Evolutionary conservation across 2,113 vertebrate species (phyloP).

Genomic region (Ailuropoda melanoleuca): DNA sequence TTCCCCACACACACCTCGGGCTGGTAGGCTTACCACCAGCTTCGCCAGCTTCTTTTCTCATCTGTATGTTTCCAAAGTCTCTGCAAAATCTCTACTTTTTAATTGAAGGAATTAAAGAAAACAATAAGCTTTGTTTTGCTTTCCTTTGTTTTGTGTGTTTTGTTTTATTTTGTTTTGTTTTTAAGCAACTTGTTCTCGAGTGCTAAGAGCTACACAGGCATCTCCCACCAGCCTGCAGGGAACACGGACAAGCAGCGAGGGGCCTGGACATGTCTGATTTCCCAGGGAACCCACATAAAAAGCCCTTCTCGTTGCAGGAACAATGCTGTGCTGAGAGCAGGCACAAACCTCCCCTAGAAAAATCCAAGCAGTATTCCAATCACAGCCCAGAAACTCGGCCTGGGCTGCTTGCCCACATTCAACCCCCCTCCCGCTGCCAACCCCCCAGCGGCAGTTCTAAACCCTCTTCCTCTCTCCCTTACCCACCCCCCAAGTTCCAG

Average conservation of each 20-base stretch:
- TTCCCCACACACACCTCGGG: neutral
- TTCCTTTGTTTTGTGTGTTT: neutral
- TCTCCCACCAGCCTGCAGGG: neutral
- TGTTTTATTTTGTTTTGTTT: neutral
- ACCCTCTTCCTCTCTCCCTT: accelerated
- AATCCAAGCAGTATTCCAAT: neutral
- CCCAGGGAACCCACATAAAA: neutral
- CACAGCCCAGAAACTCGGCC: neutral
- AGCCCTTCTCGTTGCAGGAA: neutral
- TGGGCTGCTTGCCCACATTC: no score
- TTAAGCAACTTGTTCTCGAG: neutral
- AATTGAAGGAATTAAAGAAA: neutral
- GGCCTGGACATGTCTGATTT: neutral
- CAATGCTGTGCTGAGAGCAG: neutral
- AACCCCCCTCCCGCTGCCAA: neutral
- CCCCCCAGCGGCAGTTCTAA: no score
- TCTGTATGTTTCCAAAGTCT: neutral
- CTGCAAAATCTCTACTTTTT: neutral
- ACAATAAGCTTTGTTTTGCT: neutral
- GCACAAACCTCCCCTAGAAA: neutral
- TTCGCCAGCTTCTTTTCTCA: neutral
- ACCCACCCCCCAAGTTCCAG: no score
- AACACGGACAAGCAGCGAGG: accelerated
- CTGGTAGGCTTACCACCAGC: neutral
- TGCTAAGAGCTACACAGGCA: neutral